Evolutionary conservation across 2,113 vertebrate species (phyloP), one percentile per base, ranked within the genome.

Genomic region (Psettodes erumei): DNA sequence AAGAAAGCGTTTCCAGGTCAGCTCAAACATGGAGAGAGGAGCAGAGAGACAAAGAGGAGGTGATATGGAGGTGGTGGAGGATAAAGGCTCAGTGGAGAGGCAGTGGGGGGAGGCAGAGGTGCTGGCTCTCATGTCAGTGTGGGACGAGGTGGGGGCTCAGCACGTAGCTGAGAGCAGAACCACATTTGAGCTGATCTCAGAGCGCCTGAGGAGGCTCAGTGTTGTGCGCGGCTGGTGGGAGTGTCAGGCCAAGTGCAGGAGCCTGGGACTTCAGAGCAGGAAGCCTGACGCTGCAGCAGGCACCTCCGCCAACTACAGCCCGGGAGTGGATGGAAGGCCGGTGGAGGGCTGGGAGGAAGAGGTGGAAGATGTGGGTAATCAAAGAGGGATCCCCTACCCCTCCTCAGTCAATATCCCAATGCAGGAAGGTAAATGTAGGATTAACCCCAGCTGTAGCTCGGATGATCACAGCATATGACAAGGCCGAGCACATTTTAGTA

Each of bases 1-100:
- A 89, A 87, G 89, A 93, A 95, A 96, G 94, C 94, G 95, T 95
- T 96, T 97, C 95, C 96, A 96, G 96, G 95, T 96, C 95, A 94
- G 93, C 95, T 95, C 94, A 93, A 96, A 96, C 93, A 96, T 95
- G 96, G 95, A 96, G 94, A 93, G 93, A 94, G 94, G 95, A 95
- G 93, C 93, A 88, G 87, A 87, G 84, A 89, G 81, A 91, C 91
- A 92, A 93, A 91, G 91, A 91, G 89, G 85, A 90, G 91, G 89
- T 87, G 86, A 91, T 70, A 86, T 77, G 71, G 88, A 90, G 85
- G 89, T 86, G 82, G 84, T 78, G 60, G 90, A 88, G 81, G 90
- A 88, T 45, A 82, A 86, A 48, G 76, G 80, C 79, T 79, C 76
- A 37, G 56, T 75, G 77, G 88, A 88, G 58, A 83, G 79, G 77